A percentile compares a stretch with the other conserved stretches of the same genome.
Evolutionary conservation across 1,140 invertebrate species (phyloP).

Genomic region (Coelopa frigida): DNA sequence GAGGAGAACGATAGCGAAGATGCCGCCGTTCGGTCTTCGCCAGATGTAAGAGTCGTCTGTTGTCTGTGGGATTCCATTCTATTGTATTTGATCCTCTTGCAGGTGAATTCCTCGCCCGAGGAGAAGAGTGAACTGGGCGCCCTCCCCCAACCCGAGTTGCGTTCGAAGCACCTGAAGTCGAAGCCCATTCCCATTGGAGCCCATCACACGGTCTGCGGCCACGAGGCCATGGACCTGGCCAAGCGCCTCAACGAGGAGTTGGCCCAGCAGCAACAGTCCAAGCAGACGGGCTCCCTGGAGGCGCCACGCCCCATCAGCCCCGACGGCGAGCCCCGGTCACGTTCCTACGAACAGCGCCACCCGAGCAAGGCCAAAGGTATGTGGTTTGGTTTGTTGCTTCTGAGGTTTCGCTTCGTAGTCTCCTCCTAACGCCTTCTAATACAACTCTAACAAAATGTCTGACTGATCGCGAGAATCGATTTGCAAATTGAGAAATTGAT

Average conservation of each 20-base stretch:
- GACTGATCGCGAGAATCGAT: too few relatives aligned
- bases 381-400: conserved; percentile 6
- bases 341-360: conserved; percentile 57
- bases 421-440: too few relatives aligned
- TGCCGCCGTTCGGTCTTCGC: conserved; percentile 9
- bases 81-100: background rate
- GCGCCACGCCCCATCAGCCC: conserved; percentile 44
- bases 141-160: background rate
- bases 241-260: conserved; percentile 64
- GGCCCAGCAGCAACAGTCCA: conserved; percentile 46
- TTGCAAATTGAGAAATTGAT: too few relatives aligned
- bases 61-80: background rate
- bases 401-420: too few relatives aligned
- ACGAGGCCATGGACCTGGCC: conserved; percentile 68
- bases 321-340: conserved; percentile 52
- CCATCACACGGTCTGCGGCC: conserved; percentile 66
- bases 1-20: conserved; percentile 52
- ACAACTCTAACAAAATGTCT: too few relatives aligned
- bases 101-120: background rate
- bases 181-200: conserved; percentile 62
- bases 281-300: conserved; percentile 45
- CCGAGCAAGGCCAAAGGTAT: conserved; percentile 54
- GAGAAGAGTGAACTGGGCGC: conserved; percentile 1
- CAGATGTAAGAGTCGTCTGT: conserved; percentile 7
- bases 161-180: conserved; percentile 35